Evolutionary conservation across 92 coral and sea anemone genomes (phyloP).

Genomic region (Heteractis magnifica): DNA sequence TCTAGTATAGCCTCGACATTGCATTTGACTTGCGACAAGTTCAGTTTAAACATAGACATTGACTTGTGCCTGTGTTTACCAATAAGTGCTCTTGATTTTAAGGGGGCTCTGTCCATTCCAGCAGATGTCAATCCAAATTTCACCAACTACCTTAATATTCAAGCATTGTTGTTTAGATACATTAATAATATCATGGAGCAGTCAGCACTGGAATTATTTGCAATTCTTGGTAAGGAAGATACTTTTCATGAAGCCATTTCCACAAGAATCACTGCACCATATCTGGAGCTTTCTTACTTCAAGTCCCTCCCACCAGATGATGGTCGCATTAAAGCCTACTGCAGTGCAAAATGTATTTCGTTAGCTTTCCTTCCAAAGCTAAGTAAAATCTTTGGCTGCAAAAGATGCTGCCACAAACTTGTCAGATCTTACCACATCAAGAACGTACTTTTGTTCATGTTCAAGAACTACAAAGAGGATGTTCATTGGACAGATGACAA

Average conservation of each 20-base stretch:
- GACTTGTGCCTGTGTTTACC: constrained; percentile 51
- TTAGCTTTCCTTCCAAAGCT: constrained; percentile 47
- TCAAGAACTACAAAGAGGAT: constrained; percentile 48
- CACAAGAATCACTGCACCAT: constrained; percentile 42
- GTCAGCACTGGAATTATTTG: constrained; percentile 28
- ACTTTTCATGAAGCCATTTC: constrained; percentile 12
- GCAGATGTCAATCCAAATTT: constrained; percentile 24
- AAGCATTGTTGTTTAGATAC: constrained; percentile 31
- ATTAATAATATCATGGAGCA: constrained; percentile 12
- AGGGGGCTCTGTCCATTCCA: constrained; percentile 41
- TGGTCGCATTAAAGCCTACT: constrained; percentile 41
- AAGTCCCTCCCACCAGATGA: constrained; percentile 17
- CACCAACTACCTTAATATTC: constrained; percentile 10
- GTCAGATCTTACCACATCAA: constrained; percentile 50
- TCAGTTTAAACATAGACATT: constrained; percentile 30
- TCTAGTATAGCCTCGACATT: constrained; percentile 50
- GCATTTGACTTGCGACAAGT: constrained; percentile 42
- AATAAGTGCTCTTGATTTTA: constrained; percentile 29
- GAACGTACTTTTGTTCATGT: constrained; percentile 46
- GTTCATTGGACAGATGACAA: constrained; percentile 27
- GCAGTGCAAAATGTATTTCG: constrained; percentile 47
- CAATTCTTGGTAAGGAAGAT: constrained; percentile 37
- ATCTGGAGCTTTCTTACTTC: constrained; percentile 40
- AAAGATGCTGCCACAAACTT: constrained; percentile 45
- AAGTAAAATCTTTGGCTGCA: constrained; percentile 39